Base-by-base conservation (phyloP, 2,113 vertebrate genomes). In the Cheilinus undulatus region DNA sequence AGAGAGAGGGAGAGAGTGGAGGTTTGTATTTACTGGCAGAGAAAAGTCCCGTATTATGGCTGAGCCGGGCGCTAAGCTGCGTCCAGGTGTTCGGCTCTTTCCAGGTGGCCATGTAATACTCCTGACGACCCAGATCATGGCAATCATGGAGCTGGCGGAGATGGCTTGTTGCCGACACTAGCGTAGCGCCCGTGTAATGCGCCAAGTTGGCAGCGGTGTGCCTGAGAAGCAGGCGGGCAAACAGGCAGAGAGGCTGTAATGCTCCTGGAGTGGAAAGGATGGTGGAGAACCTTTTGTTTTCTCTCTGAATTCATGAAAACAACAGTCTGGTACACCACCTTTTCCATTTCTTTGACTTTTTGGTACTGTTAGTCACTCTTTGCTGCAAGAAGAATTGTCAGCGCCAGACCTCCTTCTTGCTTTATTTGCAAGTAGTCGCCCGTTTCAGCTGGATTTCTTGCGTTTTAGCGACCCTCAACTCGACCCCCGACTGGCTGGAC, bases 101-200 rank as follows among this genome's bases (percentile, higher is more conserved):
- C 85, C 90, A 90, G 91, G 91, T 91, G 89, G 89, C 76, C 80
- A 32, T 90, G 90, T 91, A 90, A 91, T 88, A 87, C 91, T 82
- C 86, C 77, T 34, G 81, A 83, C 79, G 81, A 85, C 84, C 84
- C 75, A 78, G 84, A 91, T 92, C 88, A 89, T 78, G 86, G 87
- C 76, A 89, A 86, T 90, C 87, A 83, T 54, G 34, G 80, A 83
- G 80, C 84, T 81, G 88, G 81, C 72, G 38, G 73, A 51, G 84
- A 80, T 86, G 87, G 86, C 73, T 69, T 24, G 7, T 34, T 73
- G 84, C 89, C 76, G 59, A 73, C 64, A 82, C 64, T 62, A 75
- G 54, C 45, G 85, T 65, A 58, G 69, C 20, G 73, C 69, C 76
- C n/a, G 66, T 59, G 78, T 83, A 71, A 69, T 60, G 36, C 49